Evolutionary conservation across 2,113 vertebrate genomes (phyloP), one percentile per base, ranked within the genome.

Genomic region (Tretioscincus oriximinensis): DNA sequence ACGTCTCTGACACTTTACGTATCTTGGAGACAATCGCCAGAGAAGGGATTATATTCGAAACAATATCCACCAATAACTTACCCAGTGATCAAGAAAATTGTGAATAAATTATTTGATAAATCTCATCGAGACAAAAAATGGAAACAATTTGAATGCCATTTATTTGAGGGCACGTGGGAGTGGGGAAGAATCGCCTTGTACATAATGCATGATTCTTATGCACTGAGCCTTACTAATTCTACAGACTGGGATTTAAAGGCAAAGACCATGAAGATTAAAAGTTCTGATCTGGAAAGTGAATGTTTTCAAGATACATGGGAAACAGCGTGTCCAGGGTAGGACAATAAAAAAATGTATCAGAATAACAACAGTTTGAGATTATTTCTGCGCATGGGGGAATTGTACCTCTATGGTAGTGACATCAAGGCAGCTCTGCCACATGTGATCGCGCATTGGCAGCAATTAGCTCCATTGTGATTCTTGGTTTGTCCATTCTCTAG

Each of bases 101-200:
- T 9, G 71, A 47, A 65, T 7, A 82, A 54, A 80, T 74, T 22
- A 4, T 64, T 79, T 61, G 1, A 47, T 81, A 65, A 71, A 54
- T 72, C 86, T 73, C 81, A 82, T 18, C 71, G 63, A 79, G 69
- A 31, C 14, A 24, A 75, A 85, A 83, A 47, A n/a, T 84, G 81
- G 82, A 9, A 85, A 54, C 64, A 3, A 0, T 1, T 29, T 84
- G 77, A 84, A 85, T 69, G 81, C 0, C 0, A 0, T 64, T 24
- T 64, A 49, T 73, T 72, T 81, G 87, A 84, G 81, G 89, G 76
- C 81, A 86, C 66, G 73, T 4, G 84, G 81, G 79, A 76, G 0
- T 47, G 73, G 49, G 65, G 70, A 45, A 69, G 14, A 89, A 85
- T 81, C 8, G 68, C 68, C 78, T 72, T 77, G 68, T 64, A 24